A percentile compares a stretch with the other conserved stretches of the same genome.
These are phyloP conservation scores for Tinea trinotella DNA, from an alignment of 2,888 invertebrate species.

Conservation along the genomic window DNA sequence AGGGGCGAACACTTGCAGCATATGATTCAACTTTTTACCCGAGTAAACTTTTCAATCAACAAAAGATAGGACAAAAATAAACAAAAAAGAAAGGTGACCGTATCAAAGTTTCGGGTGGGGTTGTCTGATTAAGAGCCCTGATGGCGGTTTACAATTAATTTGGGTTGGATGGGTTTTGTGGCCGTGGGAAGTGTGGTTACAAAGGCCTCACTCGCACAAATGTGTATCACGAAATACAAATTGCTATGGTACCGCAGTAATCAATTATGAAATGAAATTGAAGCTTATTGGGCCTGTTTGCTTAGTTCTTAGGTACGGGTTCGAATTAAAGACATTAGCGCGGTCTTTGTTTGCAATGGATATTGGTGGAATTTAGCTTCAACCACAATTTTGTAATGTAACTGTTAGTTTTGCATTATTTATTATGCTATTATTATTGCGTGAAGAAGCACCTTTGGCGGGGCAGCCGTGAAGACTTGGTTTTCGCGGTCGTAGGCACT, in stretches of 20 bases:
- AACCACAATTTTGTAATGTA: too few relatives aligned
- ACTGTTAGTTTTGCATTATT: too few relatives aligned
- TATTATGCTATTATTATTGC: too few relatives aligned
- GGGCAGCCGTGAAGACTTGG: too few relatives aligned
- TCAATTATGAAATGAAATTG: slow-evolving; percentile 53
- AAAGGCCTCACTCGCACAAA: slow-evolving; percentile 13
- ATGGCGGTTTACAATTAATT: slow-evolving; percentile 56
- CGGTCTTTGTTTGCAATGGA: background rate
- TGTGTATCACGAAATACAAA: slow-evolving; percentile 46
- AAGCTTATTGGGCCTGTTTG: slow-evolving; percentile 7
- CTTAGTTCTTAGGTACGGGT: background rate
- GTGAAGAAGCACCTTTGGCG: too few relatives aligned
- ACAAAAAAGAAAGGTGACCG: background rate
- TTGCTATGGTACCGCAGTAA: slow-evolving; percentile 59
- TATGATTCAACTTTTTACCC: too few relatives aligned
- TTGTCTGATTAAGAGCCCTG: slow-evolving; percentile 17
- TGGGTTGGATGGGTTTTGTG: slow-evolving; percentile 43
- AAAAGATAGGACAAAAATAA: background rate
- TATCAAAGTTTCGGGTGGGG: background rate
- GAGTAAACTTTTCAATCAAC: background rate
- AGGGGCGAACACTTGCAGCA: too few relatives aligned
- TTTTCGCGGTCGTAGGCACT: too few relatives aligned
- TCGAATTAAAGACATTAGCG: background rate
- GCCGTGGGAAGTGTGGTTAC: slow-evolving; percentile 45
- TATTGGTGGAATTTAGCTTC: too few relatives aligned